These are phyloP conservation scores for Cotesia vestalis DNA, from an alignment of 1,140 invertebrate species.

Conservation along the genomic window DNA sequence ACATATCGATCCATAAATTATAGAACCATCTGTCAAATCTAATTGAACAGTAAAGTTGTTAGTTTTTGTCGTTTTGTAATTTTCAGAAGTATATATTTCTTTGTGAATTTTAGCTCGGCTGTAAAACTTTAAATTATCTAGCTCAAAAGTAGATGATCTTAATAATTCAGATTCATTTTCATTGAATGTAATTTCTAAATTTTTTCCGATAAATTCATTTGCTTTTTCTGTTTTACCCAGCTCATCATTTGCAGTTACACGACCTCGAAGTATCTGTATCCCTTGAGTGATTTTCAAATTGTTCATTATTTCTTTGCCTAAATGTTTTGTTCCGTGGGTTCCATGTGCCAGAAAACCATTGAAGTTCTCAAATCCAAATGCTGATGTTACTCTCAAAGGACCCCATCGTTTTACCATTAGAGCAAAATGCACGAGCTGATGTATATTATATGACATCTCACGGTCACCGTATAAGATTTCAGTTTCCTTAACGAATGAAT, in stretches of 20 bases:
- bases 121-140: slow-evolving; percentile 10
- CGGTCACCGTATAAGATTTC: slow-evolving; percentile 38
- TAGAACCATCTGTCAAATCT: neutral
- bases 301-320: slow-evolving; percentile 44
- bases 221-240: too few species aligned
- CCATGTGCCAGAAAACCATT: slow-evolving; percentile 39
- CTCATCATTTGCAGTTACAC: slow-evolving; percentile 1
- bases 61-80: slow-evolving; percentile 5
- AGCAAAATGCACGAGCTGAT: slow-evolving; percentile 43
- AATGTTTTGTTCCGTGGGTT: slow-evolving; percentile 40
- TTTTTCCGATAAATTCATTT: neutral
- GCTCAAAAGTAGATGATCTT: neutral
- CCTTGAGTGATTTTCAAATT: slow-evolving; percentile 35
- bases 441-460: slow-evolving; percentile 40
- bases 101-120: neutral
- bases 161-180: slow-evolving; percentile 18
- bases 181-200: neutral
- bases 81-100: neutral
- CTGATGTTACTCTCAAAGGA: slow-evolving; percentile 41
- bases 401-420: slow-evolving; percentile 45
- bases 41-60: slow-evolving; percentile 16
- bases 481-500: slow-evolving; percentile 40
- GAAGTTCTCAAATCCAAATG: slow-evolving; percentile 43
- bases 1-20: neutral
- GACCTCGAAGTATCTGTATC: slow-evolving; percentile 19